These are phyloP conservation scores for Neoaliturus tenellus DNA, from an alignment of 2,888 invertebrate genomes.

Conservation along the genomic window DNA sequence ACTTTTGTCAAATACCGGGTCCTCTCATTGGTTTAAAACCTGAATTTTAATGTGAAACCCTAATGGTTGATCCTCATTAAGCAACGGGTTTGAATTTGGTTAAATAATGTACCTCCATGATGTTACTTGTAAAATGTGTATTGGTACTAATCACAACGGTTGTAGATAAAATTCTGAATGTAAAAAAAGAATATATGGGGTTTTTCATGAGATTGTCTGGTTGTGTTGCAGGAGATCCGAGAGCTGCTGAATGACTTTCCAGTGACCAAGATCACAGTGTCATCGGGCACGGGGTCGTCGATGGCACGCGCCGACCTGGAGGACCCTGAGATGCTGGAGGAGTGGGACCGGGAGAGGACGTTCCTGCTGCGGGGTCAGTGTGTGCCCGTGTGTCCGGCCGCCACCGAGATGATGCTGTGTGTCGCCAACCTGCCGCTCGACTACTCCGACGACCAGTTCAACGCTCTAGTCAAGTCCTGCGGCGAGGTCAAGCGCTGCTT, in stretches of 20 bases:
- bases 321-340: conserved; percentile 72
- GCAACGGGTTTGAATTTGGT: too few species aligned
- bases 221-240: conserved; percentile 67
- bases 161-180: too few species aligned
- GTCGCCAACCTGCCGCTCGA: conserved; percentile 73
- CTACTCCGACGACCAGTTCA: conserved; percentile 73
- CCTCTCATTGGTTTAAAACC: too few species aligned
- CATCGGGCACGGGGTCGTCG: conserved; percentile 68
- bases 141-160: too few species aligned
- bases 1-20: too few species aligned
- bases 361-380: conserved; percentile 70
- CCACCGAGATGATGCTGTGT: conserved; percentile 74
- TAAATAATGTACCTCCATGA: too few species aligned
- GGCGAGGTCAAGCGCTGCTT: conserved; percentile 73
- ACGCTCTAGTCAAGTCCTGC: conserved; percentile 71
- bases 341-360: conserved; percentile 70
- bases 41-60: too few species aligned
- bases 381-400: conserved; percentile 72
- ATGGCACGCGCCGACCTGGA: conserved; percentile 70
- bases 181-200: neutral
- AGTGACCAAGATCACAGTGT: conserved; percentile 69
- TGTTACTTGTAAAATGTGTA: too few species aligned
- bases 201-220: neutral
- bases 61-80: too few species aligned
- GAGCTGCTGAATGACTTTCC: conserved; percentile 70